Percentiles rank a stretch among this genome's conserved stretches.
Conservation (phyloP, 2,797 vertebrate genomes). For the Parambassis ranga region DNA sequence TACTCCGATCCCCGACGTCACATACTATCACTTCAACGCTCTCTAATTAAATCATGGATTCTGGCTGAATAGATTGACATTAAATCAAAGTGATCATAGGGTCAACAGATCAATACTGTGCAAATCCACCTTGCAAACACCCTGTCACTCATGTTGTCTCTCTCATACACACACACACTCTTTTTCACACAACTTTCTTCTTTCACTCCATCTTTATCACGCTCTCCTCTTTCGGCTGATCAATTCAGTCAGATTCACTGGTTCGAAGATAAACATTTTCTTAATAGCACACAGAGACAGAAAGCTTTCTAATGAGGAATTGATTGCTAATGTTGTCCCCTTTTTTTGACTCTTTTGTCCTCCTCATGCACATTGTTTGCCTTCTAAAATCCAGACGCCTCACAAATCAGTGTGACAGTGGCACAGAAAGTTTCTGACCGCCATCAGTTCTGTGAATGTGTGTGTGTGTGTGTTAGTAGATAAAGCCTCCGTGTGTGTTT, state of each 20-base stretch:
- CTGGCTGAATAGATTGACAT: slow-evolving; percentile 41
- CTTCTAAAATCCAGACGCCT: background rate
- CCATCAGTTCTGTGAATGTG: background rate
- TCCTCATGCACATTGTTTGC: background rate
- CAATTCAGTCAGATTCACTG: slow-evolving; percentile 29
- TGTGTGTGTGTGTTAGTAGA: background rate
- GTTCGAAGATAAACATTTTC: slow-evolving; percentile 45
- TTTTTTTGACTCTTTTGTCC: slow-evolving; percentile 22
- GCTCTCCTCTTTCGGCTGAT: slow-evolving; percentile 1
- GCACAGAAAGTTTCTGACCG: background rate
- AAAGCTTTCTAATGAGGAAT: slow-evolving; percentile 38
- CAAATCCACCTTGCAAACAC: slow-evolving; percentile 39
- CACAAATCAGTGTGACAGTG: background rate
- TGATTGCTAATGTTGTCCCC: slow-evolving; percentile 18
- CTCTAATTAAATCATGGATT: slow-evolving; percentile 52
- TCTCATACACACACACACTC: background rate
- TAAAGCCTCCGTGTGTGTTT: background rate
- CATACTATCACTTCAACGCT: slow-evolving; percentile 17
- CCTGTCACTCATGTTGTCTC: slow-evolving; percentile 13
- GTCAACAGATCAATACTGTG: slow-evolving; percentile 59
- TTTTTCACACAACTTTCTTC: background rate
- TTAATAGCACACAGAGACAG: slow-evolving; percentile 24
- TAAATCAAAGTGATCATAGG: slow-evolving; percentile 57
- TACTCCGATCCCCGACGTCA: slow-evolving; percentile 5
- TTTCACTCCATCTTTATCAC: slow-evolving; percentile 2